A percentile compares a stretch with the other conserved stretches of the same genome.
These are phyloP conservation scores for Drosophila kepulauana DNA, from an alignment of 1,140 invertebrate species.

Conservation along the genomic window DNA sequence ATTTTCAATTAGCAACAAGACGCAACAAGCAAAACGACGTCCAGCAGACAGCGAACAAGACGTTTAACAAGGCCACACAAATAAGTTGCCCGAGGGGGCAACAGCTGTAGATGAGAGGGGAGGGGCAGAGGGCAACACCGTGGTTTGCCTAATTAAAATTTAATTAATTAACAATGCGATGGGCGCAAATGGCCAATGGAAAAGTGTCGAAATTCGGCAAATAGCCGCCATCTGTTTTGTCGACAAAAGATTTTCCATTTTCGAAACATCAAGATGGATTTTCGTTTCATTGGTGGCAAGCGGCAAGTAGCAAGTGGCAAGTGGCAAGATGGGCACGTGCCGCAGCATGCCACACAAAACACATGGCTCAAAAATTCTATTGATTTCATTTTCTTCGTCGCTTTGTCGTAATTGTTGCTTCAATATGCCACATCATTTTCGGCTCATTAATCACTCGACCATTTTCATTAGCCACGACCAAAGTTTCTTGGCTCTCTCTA, in stretches of 20 bases:
- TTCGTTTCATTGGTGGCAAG: conserved; percentile 20
- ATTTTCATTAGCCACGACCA: conserved; percentile 66
- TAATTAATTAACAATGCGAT: conserved; percentile 77
- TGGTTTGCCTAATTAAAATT: conserved; percentile 68
- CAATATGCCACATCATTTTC: conserved; percentile 82
- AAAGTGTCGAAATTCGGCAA: conserved; percentile 36
- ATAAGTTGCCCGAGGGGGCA: neutral
- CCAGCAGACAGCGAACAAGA: conserved; percentile 46
- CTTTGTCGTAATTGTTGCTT: conserved; percentile 60
- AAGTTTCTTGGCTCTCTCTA: conserved; percentile 41
- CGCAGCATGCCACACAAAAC: conserved; percentile 57
- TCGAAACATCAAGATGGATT: conserved; percentile 32
- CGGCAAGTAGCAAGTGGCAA: conserved; percentile 5
- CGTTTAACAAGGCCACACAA: conserved; percentile 42
- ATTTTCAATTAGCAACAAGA: conserved; percentile 63
- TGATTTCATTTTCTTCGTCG: conserved; percentile 34
- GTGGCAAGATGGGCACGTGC: conserved; percentile 8
- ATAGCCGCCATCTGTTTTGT: conserved; percentile 49
- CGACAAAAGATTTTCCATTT: conserved; percentile 25
- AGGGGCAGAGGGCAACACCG: no score
- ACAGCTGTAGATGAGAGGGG: neutral
- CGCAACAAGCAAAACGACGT: conserved; percentile 30
- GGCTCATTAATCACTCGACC: conserved; percentile 74
- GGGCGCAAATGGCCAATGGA: conserved; percentile 37
- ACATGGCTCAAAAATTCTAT: conserved; percentile 57